These are phyloP conservation scores for Prochilodus magdalenae DNA, from an alignment of 2,113 vertebrate genomes.

Conservation along the genomic window DNA sequence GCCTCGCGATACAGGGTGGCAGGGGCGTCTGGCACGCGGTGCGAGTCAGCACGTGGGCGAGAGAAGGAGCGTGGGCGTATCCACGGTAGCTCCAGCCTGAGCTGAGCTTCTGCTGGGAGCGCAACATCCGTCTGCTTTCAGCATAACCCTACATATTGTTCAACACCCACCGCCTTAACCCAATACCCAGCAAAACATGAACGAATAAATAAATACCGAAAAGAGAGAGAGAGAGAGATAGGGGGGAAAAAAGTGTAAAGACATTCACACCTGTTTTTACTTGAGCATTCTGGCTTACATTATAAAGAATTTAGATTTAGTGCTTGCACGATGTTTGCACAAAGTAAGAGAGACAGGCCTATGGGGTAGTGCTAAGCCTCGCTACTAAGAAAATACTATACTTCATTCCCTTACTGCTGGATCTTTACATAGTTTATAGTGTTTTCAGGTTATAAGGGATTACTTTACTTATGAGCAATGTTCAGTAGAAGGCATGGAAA, in stretches of 20 bases:
- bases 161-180: slow-evolving; percentile 77
- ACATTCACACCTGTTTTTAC: slow-evolving; percentile 42
- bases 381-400: not conserved
- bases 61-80: slow-evolving; percentile 75
- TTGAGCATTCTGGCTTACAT: slow-evolving; percentile 34
- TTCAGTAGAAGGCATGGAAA: too few relatives aligned
- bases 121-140: slow-evolving; percentile 67
- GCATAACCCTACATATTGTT: slow-evolving; percentile 78
- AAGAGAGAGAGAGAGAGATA: slow-evolving; percentile 5
- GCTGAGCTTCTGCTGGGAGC: slow-evolving; percentile 57
- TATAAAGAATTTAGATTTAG: slow-evolving; percentile 28
- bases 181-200: slow-evolving; percentile 63
- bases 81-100: slow-evolving; percentile 65
- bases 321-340: not conserved
- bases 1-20: slow-evolving; percentile 49
- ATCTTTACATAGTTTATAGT: not conserved
- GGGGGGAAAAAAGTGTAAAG: slow-evolving; percentile 41
- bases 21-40: slow-evolving; percentile 67
- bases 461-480: too few relatives aligned
- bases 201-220: slow-evolving; percentile 36
- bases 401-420: too few relatives aligned
- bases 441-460: too few relatives aligned
- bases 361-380: not conserved
- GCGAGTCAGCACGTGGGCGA: slow-evolving; percentile 67
- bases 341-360: not conserved